phyloP scores from a whole-genome alignment of 2,888 invertebrate genomes.

The Marasmarcha lunaedactyla region DNA sequence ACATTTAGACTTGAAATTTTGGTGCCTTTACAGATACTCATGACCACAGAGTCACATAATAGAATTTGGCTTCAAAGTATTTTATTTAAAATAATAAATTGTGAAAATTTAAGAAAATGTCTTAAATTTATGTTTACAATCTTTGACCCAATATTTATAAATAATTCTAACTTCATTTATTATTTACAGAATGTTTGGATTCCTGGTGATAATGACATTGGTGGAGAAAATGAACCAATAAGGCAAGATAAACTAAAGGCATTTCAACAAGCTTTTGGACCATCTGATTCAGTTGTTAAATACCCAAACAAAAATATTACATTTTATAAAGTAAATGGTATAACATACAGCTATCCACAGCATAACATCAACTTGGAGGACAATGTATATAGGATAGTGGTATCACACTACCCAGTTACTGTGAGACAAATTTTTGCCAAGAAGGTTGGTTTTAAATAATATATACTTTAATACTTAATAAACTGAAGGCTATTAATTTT shows the following conservation, averaged over 20 bases:
- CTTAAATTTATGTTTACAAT: conserved; percentile 1
- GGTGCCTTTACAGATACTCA: too few relatives aligned
- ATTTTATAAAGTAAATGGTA: conserved; percentile 81
- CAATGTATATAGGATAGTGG: conserved; percentile 70
- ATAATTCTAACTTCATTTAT: conserved; percentile 3
- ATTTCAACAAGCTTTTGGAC: conserved; percentile 81
- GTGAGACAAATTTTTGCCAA: conserved; percentile 36
- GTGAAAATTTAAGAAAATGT: too few relatives aligned
- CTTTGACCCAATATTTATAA: neutral
- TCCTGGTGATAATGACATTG: conserved; percentile 98
- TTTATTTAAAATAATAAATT: too few relatives aligned
- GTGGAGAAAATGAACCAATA: conserved; percentile 87
- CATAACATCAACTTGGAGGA: conserved; percentile 38
- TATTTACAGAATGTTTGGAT: conserved; percentile 83
- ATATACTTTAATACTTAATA: too few relatives aligned
- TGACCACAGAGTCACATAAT: too few relatives aligned
- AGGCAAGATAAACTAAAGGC: conserved; percentile 76
- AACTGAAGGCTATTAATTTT: too few relatives aligned
- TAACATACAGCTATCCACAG: conserved; percentile 74
- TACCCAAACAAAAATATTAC: conserved; percentile 72
- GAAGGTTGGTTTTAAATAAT: conserved; percentile 31
- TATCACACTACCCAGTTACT: conserved; percentile 80
- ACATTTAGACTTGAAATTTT: too few relatives aligned
- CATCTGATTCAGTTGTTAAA: conserved; percentile 62
- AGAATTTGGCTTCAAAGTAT: too few relatives aligned